Conservation (phyloP, 2,113 vertebrate genomes). For the Amphiprion percula region DNA sequence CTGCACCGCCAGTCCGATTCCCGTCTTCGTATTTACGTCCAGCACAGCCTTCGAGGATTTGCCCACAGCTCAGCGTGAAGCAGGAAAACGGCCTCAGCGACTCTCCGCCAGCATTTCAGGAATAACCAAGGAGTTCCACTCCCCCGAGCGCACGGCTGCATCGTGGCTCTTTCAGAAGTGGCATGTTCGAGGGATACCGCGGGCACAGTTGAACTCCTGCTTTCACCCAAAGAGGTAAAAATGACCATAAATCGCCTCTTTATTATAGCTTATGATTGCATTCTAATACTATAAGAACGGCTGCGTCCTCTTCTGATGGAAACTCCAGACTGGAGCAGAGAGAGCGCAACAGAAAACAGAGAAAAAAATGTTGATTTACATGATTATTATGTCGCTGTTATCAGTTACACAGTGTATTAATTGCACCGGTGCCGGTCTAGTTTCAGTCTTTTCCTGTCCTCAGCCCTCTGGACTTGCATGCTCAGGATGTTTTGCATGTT, state of each 20-base stretch:
- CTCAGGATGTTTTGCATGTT: constrained; percentile 37
- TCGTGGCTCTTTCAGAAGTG: constrained; percentile 78
- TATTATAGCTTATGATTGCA: neutral
- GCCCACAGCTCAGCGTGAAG: neutral
- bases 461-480: neutral
- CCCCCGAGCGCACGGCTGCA: constrained; percentile 58
- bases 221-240: constrained; percentile 83
- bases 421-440: too few relatives aligned
- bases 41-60: neutral
- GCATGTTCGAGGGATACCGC: constrained; percentile 78
- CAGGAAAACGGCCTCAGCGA: neutral
- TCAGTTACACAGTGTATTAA: neutral
- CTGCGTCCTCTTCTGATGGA: constrained; percentile 4
- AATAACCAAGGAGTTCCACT: constrained; percentile 50
- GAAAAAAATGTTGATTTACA: constrained; percentile 5
- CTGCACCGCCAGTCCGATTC: neutral
- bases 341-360: constrained; percentile 22
- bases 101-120: constrained; percentile 30
- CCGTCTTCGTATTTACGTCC: neutral
- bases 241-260: neutral
- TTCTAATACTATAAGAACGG: neutral
- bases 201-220: constrained; percentile 80
- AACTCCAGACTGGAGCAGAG: constrained; percentile 4
- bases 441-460: neutral
- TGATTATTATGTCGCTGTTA: neutral